Percentiles rank a stretch among this genome's conserved stretches.
phyloP scores from a whole-genome alignment of 1,140 invertebrate species.

The Nomia melanderi region DNA sequence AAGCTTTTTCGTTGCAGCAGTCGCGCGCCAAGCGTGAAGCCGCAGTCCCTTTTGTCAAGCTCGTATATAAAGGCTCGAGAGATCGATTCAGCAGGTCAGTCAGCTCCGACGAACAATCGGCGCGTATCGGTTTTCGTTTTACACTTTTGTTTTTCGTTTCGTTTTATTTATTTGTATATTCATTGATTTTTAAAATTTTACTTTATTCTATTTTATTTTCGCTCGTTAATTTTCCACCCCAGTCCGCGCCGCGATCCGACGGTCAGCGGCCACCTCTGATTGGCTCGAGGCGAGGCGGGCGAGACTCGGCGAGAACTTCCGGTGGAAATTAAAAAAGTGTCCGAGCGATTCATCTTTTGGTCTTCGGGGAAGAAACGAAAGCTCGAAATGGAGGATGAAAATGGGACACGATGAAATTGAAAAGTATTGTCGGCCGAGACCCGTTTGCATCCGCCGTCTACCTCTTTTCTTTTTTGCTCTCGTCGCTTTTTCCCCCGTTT shows the following conservation, averaged over 20 bases:
- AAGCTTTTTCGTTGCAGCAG: slow-evolving; percentile 69
- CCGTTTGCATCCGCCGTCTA: neutral
- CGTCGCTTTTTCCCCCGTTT: too few relatives aligned
- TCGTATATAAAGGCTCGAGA: slow-evolving; percentile 58
- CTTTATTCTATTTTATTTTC: too few relatives aligned
- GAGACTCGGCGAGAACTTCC: neutral
- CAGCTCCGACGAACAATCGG: slow-evolving; percentile 6
- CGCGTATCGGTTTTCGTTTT: too few relatives aligned
- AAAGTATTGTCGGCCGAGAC: neutral
- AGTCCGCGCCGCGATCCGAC: neutral
- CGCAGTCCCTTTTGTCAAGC: slow-evolving; percentile 59
- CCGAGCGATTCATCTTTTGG: neutral
- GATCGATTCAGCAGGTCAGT: slow-evolving; percentile 35
- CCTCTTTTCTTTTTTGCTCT: too few relatives aligned
- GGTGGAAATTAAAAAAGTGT: slow-evolving; percentile 7
- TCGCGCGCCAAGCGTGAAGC: slow-evolving; percentile 75
- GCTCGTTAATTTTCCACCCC: neutral
- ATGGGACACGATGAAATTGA: neutral
- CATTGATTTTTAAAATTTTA: too few relatives aligned
- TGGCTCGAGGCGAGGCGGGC: too few relatives aligned
- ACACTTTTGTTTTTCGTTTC: too few relatives aligned
- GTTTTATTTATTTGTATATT: too few relatives aligned
- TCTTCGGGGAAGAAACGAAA: neutral
- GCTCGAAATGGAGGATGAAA: neutral
- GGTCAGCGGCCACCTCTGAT: neutral